These are phyloP conservation scores for Albula glossodonta DNA, from an alignment of 2,113 vertebrate genomes.

Conservation along the genomic window DNA sequence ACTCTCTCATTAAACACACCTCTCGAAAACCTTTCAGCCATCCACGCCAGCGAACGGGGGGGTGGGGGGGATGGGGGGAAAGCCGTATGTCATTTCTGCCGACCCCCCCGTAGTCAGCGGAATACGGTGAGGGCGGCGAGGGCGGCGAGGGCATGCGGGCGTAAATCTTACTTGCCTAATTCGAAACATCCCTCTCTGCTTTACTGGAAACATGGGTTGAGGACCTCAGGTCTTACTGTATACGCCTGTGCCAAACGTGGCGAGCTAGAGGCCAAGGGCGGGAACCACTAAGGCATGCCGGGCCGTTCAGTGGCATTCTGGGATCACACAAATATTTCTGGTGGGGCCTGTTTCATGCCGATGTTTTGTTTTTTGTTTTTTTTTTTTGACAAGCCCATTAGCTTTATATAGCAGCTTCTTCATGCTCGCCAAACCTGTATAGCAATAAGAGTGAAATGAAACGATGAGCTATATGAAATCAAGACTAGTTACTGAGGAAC, in stretches of 20 bases:
- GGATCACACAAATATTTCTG: slow-evolving; percentile 12
- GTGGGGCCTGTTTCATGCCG: background rate
- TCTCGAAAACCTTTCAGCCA: background rate
- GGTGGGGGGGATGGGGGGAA: background rate
- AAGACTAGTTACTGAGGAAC: too few relatives aligned
- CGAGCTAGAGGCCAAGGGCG: background rate
- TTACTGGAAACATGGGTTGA: background rate
- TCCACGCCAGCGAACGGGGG: background rate
- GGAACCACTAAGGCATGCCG: background rate
- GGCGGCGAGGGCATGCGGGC: background rate
- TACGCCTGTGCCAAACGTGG: background rate
- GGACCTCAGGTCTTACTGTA: background rate
- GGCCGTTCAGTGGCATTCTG: slow-evolving; percentile 4
- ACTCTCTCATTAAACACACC: background rate
- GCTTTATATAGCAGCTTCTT: background rate
- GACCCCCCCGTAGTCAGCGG: background rate
- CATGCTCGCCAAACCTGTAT: background rate
- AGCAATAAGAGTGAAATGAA: background rate
- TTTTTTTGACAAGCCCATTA: background rate
- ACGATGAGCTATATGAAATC: background rate
- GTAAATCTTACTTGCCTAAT: background rate
- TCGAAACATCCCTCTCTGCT: background rate
- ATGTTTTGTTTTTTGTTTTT: background rate
- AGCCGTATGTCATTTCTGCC: background rate
- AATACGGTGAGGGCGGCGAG: background rate